Base-by-base conservation (phyloP, 2,888 invertebrate genomes). In the Cephus runcator region DNA sequence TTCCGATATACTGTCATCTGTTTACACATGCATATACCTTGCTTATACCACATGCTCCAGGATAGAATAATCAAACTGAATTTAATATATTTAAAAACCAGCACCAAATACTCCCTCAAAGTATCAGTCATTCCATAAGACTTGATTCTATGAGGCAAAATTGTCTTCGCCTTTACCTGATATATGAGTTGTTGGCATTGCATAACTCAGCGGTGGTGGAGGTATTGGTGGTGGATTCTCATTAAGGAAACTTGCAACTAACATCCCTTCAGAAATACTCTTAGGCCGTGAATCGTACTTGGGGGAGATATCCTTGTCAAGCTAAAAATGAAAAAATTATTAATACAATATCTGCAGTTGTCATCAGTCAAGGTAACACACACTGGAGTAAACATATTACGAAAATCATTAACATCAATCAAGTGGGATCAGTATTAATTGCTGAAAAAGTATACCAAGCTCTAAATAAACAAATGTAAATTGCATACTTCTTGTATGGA, bases 151-250 rank as follows among this genome's bases (percentile, higher is more conserved):
- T 56, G 56, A 23, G 56, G 56, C 23, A 71, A 71, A 71, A 31
- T 71, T 71, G 31, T 31, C 74, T 76, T 71, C 11, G 12, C 1
- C 75, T 76, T 80, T 83, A 91, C 90, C 91, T 81, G 90, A 90
- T 34, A 88, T 83, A 74, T 86, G 86, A 40, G 84, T 80, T 23
- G 86, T 82, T 76, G 86, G 78, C 75, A 86, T 89, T 30, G 91
- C 90, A 83, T 95, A 95, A 90, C 94, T 93, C 79, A 93, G 88
- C 78, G 95, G 95, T 84, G 94, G 92, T 77, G 95, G 95, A 81
- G 95, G 95, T 82, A 95, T 93, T 79, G 95, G 94, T 78, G 94
- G 94, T 90, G 94, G 93, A 92, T 91, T 93, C 91, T 93, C 94
- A 40, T 83, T 86, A 36, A 88, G 79, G 79, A 88, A 90, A 79